Base-by-base conservation (phyloP, 2,888 invertebrate genomes). In the Melolontha melolontha region DNA sequence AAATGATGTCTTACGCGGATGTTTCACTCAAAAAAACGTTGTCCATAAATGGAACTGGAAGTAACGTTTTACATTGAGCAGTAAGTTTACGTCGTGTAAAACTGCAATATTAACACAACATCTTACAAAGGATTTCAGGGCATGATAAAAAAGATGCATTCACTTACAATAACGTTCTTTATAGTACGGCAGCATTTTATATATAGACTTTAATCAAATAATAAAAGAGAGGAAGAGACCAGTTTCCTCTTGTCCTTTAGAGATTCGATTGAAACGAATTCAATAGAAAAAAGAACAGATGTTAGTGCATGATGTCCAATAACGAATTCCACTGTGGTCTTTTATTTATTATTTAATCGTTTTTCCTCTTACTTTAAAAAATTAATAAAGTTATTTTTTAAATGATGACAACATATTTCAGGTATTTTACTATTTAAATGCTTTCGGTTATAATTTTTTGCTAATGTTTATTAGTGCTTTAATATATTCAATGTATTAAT, bases 251-350 rank as follows among this genome's bases (percentile, higher is more conserved):
- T 51, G 8, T 12, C n/a, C 51, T 12, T 51, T 29, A n/a, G 16
- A 14, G 54, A 27, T 34, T 4, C 34, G 39, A 34, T 34, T 34
- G 8, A 34, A 54, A 39, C 11, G 40, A 40, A 40, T 54, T 54
- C 40, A 54, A 54, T 40, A 29, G 54, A 54, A 54, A 54, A 40
- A 54, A 54, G 54, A 54, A 54, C 54, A 54, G 54, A 54, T 54
- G 52, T 52, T 52, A 29, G 14, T 10, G 34, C 22, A 12, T 12
- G 52, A 52, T 52, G 54, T 34, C 34, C 34, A 6, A 10, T 34
- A 34, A 34, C 2, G 34, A 34, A 6, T 34, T 22, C 22, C 22
- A 22, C 22, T 22, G 22, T 22, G 22, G 22, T 22, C 4, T 22
- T 22, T 22, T 22, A 22, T 22, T 22, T 22, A 22, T 22, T 22